Base-by-base conservation (phyloP, 2,113 vertebrate species). In the Sphaerodactylus townsendi region DNA sequence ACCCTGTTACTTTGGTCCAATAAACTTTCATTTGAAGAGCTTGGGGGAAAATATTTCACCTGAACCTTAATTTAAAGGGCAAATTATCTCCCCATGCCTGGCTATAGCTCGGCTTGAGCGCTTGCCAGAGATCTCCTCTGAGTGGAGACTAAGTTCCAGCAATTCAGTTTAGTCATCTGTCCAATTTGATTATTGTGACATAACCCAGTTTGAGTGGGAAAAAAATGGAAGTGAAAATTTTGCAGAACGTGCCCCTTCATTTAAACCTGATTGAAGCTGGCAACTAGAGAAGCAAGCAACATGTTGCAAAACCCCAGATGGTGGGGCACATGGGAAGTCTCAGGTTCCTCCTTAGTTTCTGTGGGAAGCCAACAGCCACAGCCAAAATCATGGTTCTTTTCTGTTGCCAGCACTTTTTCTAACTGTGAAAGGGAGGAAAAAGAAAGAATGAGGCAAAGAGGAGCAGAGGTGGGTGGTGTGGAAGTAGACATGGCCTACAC, bases 141-240 rank as follows among this genome's bases (percentile, higher is more conserved):
- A 86, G 41, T 70, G 81, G 87, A 1, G 66, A 81, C 37, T 17
- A 78, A 82, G 74, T 79, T 1, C 2, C 21, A 73, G 79, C 17
- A 73, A 69, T 72, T 86, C 80, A 69, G 79, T 35, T 73, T 82
- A 62, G 85, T 83, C 79, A 10, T 79, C 25, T 62, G 71, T 73
- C 28, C 0, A 65, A 71, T 93, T 88, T 86, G 84, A 90, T 90
- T 79, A 85, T 30, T 50, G 59, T 0, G 68, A 78, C 56, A 69
- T 35, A 90, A 90, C 83, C 78, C 84, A 53, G 39, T 90, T 77
- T 88, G 50, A 72, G 70, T 23, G 82, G 44, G 23, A 7, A 30
- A 86, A 90, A 89, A 81, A 56, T 21, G 59, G 83, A 86, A 64
- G 73, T 89, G 70, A 17, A 46, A 90, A 65, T 77, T 39, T 87